Percentiles rank a stretch among this genome's conserved stretches.
Conservation (phyloP, 2,113 vertebrate genomes). For the Trogon surrucura region DNA sequence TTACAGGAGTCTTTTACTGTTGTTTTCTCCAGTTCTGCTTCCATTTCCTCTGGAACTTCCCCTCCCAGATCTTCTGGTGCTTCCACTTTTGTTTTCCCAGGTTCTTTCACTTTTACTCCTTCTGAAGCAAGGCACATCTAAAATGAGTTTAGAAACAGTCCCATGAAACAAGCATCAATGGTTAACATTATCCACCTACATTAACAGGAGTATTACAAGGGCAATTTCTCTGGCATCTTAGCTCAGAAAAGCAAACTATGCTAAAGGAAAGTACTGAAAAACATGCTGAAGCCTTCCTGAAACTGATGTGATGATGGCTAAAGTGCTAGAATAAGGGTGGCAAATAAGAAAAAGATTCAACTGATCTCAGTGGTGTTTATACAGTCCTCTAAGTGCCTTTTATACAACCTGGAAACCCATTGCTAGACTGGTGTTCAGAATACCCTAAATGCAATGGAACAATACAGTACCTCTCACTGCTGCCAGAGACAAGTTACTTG, state of each 20-base stretch:
- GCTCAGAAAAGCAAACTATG: neutral
- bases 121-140: conserved; percentile 98
- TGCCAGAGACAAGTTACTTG: neutral
- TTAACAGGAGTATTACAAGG: neutral
- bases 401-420: neutral
- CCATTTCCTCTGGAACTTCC: conserved; percentile 59
- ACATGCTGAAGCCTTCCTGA: neutral
- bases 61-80: conserved; percentile 60
- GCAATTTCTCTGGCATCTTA: neutral
- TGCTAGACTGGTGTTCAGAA: neutral
- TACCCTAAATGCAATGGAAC: neutral
- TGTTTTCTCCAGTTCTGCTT: conserved; percentile 70
- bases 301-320: neutral
- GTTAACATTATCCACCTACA: neutral
- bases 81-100: conserved; percentile 70
- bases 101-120: conserved; percentile 84
- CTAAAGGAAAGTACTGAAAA: neutral
- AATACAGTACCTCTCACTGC: neutral
- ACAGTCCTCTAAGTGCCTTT: neutral
- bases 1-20: conserved; percentile 78
- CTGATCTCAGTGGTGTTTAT: neutral
- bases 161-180: conserved; percentile 11
- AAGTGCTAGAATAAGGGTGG: neutral
- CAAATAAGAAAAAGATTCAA: neutral
- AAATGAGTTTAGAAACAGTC: conserved; percentile 29